Percentiles rank a stretch among this genome's conserved stretches.
phyloP scores from a whole-genome alignment of 2,888 invertebrate genomes.

The Phyto melanocephala region DNA sequence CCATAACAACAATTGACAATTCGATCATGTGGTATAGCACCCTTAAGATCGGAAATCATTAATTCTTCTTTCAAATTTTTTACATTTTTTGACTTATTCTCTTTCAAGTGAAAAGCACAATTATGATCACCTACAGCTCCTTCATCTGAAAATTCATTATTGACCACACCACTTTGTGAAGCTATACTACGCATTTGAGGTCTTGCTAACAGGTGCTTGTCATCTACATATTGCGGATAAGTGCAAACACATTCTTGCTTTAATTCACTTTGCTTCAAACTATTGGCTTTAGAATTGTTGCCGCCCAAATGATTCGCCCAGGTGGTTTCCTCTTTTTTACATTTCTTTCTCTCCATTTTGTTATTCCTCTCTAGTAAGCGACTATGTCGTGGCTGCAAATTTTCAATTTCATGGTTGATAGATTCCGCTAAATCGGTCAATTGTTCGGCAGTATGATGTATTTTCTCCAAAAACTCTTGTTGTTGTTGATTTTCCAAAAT shows the following conservation, averaged over 20 bases:
- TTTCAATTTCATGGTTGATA: constrained; percentile 62
- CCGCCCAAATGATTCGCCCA: constrained; percentile 46
- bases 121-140: constrained; percentile 45
- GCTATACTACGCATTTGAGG: constrained; percentile 63
- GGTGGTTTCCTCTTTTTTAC: constrained; percentile 18
- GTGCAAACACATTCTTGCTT: constrained; percentile 54
- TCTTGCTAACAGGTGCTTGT: constrained; percentile 51
- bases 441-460: background rate
- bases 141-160: background rate
- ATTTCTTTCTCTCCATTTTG: background rate
- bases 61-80: background rate
- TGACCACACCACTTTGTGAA: constrained; percentile 27
- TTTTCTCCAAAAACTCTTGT: background rate
- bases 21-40: background rate
- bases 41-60: background rate
- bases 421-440: constrained; percentile 41
- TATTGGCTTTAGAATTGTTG: background rate
- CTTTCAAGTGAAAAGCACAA: background rate
- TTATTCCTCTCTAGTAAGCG: background rate
- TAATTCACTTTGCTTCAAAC: constrained; percentile 13
- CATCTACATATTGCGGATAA: constrained; percentile 44
- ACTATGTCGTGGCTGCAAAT: constrained; percentile 42
- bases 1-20: constrained; percentile 29
- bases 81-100: background rate
- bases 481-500: background rate